These are phyloP conservation scores for Bombycilla garrulus DNA, from an alignment of 2,113 vertebrate genomes.

Conservation along the genomic window DNA sequence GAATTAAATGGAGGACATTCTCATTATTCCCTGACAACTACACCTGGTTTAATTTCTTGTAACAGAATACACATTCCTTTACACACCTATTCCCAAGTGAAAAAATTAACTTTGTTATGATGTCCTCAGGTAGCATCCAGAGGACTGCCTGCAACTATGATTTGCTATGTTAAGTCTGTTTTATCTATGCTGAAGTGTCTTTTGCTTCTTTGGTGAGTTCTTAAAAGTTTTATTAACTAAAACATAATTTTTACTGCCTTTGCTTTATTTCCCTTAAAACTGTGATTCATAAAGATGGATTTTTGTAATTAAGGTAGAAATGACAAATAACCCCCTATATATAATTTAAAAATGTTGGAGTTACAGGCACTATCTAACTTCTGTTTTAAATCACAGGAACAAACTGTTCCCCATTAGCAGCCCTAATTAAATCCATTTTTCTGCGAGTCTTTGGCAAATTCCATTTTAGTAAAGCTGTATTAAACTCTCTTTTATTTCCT, in stretches of 20 bases:
- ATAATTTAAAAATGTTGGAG: slow-evolving; percentile 74
- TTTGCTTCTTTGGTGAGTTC: background rate
- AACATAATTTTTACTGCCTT: background rate
- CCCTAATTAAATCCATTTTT: slow-evolving; percentile 82
- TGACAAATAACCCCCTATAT: slow-evolving; percentile 67
- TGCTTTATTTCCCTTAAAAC: slow-evolving; percentile 56
- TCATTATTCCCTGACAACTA: background rate
- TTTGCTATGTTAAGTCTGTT: background rate
- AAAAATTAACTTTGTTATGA: background rate
- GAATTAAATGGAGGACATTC: background rate
- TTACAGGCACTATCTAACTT: slow-evolving; percentile 59
- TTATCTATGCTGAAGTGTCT: background rate
- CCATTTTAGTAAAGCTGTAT: slow-evolving; percentile 70
- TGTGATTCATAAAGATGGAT: slow-evolving; percentile 56
- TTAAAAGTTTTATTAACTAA: slow-evolving; percentile 25
- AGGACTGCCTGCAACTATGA: background rate
- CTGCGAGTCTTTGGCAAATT: slow-evolving; percentile 72
- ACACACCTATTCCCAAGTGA: background rate
- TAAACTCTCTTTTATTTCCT: slow-evolving; percentile 66
- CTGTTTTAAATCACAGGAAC: slow-evolving; percentile 71
- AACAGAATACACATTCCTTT: background rate
- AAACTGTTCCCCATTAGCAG: slow-evolving; percentile 72
- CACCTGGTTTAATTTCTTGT: background rate
- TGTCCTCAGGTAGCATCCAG: background rate
- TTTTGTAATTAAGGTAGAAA: slow-evolving; percentile 70